These are phyloP conservation scores for Polypterus bichir DNA, from an alignment of 2,113 vertebrate genomes.

Conservation along the genomic window DNA sequence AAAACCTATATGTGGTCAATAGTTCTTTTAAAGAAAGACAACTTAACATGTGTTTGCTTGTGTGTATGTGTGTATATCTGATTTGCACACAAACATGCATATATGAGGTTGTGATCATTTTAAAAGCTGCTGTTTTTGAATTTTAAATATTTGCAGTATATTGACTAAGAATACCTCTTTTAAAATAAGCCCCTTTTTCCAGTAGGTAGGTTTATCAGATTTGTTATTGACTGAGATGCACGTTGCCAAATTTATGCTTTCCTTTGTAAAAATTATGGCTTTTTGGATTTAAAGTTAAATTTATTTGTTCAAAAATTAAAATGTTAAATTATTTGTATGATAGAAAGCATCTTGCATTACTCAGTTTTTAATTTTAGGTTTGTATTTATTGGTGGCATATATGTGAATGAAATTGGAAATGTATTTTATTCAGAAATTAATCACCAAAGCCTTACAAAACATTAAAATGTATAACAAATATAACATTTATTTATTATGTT, in stretches of 20 bases:
- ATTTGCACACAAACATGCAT: too few relatives aligned
- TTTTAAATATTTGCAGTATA: slow-evolving; percentile 5
- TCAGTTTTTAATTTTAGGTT: slow-evolving; percentile 29
- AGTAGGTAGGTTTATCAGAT: background rate
- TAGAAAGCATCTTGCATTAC: slow-evolving; percentile 4
- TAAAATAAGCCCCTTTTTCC: slow-evolving; percentile 1
- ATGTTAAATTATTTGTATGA: background rate
- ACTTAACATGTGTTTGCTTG: too few relatives aligned
- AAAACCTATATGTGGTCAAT: too few relatives aligned
- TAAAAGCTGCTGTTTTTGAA: slow-evolving; percentile 11
- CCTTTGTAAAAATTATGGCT: background rate
- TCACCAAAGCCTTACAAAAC: slow-evolving; percentile 66
- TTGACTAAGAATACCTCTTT: background rate
- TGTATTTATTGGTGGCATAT: slow-evolving; percentile 33
- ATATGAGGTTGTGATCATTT: slow-evolving; percentile 7
- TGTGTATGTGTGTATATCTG: too few relatives aligned
- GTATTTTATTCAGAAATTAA: slow-evolving; percentile 59
- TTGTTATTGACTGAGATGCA: background rate
- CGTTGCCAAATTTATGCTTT: background rate
- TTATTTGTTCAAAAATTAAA: slow-evolving; percentile 23
- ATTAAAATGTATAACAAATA: too few relatives aligned
- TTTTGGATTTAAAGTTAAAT: slow-evolving; percentile 14
- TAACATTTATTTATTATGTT: too few relatives aligned
- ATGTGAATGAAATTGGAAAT: background rate
- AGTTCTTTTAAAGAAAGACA: too few relatives aligned